Conservation (phyloP, 2,888 invertebrate species). For the Osmoderma eremita region DNA sequence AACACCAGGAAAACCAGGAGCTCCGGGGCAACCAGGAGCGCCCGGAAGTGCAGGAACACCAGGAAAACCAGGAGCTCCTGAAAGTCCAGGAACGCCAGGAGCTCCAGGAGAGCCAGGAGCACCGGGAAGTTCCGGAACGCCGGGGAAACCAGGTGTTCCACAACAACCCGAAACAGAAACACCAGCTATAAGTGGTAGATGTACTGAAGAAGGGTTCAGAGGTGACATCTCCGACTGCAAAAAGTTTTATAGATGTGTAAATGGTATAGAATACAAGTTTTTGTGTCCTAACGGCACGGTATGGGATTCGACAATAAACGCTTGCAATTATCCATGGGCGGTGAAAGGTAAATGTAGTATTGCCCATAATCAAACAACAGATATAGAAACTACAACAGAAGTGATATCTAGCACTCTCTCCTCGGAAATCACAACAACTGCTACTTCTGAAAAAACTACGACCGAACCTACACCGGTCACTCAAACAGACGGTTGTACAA, state of each 20-base stretch:
- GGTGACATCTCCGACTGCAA: slow-evolving; percentile 76
- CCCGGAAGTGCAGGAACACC: slow-evolving; percentile 45
- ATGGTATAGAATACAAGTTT: slow-evolving; percentile 75
- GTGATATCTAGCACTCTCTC: slow-evolving; percentile 33
- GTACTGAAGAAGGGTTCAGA: slow-evolving; percentile 69
- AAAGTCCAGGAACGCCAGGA: slow-evolving; percentile 57
- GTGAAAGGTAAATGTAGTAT: slow-evolving; percentile 66
- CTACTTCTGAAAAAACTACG: slow-evolving; percentile 25
- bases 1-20: slow-evolving; percentile 32
- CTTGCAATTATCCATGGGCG: slow-evolving; percentile 78
- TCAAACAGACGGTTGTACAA: slow-evolving; percentile 47
- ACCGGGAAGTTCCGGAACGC: slow-evolving; percentile 31
- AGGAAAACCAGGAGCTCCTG: slow-evolving; percentile 42
- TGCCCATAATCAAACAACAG: slow-evolving; percentile 36
- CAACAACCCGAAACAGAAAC: slow-evolving; percentile 22
- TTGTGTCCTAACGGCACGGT: slow-evolving; percentile 79
- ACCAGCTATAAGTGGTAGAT: slow-evolving; percentile 37
- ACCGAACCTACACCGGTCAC: not conserved
- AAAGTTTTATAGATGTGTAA: slow-evolving; percentile 81
- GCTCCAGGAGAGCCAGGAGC: slow-evolving; percentile 39
- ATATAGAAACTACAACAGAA: slow-evolving; percentile 37
- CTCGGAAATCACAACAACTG: slow-evolving; percentile 37
- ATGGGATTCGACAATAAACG: slow-evolving; percentile 75
- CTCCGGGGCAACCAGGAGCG: slow-evolving; percentile 40
- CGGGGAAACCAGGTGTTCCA: slow-evolving; percentile 57